phyloP scores from a whole-genome alignment of 2,888 invertebrate species.

The Eurytoma californica region DNA sequence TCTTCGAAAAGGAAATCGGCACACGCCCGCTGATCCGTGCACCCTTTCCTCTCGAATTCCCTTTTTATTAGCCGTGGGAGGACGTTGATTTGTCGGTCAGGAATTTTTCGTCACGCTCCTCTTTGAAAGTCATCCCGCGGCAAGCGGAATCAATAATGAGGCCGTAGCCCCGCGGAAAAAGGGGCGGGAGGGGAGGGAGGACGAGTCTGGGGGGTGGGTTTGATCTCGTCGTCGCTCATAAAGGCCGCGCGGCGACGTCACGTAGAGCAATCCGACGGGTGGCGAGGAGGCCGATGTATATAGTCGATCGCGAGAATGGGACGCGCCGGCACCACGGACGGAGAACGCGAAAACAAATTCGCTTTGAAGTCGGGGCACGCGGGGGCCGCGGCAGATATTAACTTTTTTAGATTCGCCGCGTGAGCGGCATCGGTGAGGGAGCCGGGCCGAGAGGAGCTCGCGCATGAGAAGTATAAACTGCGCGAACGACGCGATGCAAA shows the following conservation, averaged over 20 bases:
- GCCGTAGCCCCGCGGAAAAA: neutral
- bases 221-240: conserved; percentile 43
- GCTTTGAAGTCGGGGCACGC: conserved; percentile 68
- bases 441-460: conserved; percentile 44
- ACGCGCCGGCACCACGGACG: conserved; percentile 25
- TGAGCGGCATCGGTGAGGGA: conserved; percentile 62
- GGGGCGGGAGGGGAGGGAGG: neutral
- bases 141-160: conserved; percentile 48
- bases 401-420: conserved; percentile 69
- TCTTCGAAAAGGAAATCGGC: too few species aligned
- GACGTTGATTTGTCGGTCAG: too few species aligned
- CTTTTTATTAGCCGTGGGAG: too few species aligned
- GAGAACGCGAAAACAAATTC: conserved; percentile 68
- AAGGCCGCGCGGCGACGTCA: conserved; percentile 36
- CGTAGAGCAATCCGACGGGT: conserved; percentile 52
- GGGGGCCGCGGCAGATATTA: conserved; percentile 68
- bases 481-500: conserved; percentile 64
- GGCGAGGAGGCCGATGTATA: conserved; percentile 26
- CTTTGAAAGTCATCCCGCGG: conserved; percentile 23
- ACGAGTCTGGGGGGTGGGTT: conserved; percentile 10
- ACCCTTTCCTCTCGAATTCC: too few species aligned
- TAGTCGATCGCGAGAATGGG: neutral
- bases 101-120: conserved; percentile 28
- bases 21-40: too few species aligned
- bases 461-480: conserved; percentile 69